Base-by-base conservation (phyloP, 2,888 invertebrate genomes). In the Adela reaumurella region DNA sequence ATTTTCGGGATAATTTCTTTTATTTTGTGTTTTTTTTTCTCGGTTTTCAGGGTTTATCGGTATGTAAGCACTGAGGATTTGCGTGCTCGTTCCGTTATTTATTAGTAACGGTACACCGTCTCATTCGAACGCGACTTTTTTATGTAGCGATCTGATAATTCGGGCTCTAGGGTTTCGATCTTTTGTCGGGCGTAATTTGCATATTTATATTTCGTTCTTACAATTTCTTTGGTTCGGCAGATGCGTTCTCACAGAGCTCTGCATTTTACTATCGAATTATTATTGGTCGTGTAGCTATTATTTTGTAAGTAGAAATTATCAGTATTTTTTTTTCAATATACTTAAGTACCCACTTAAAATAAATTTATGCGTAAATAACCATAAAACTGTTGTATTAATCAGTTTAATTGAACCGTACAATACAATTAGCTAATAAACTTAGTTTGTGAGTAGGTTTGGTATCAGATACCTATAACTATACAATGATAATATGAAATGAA, bases 1-100 rank as follows among this genome's bases (percentile, higher is more conserved):
- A 60, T 58, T 51, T 51, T 51, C 43, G 49, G 49, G 49, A 51
- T 51, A 52, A 50, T 52, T 52, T 48, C 43, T 43, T 48, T 43
- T 35, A 3, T 35, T 35, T 35, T 4, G 35, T 11, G n/a, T 8
- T 35, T 35, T 4, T 35, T 8, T 35, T 35, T 35, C 14, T 35
- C 14, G 35, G 35, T 35, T 35, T 35, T 35, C n/a, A 14, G 35
- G 14, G 35, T 35, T 35, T 35, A 35, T 35, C 35, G 35, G 14
- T 35, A 35, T 35, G 35, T 35, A 35, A 35, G 35, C 14, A 35
- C 35, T 4, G 35, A 8, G 35, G 35, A 35, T 11, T 35, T 35
- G 35, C 35, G 35, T 35, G 6, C 24, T 35, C 35, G 4, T 14
- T 14, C 11, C 14, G 6, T 35, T 35, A 35, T 35, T 35, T 35